phyloP scores from a whole-genome alignment of 2,113 vertebrate genomes.

The Cyprinodon variegatus region DNA sequence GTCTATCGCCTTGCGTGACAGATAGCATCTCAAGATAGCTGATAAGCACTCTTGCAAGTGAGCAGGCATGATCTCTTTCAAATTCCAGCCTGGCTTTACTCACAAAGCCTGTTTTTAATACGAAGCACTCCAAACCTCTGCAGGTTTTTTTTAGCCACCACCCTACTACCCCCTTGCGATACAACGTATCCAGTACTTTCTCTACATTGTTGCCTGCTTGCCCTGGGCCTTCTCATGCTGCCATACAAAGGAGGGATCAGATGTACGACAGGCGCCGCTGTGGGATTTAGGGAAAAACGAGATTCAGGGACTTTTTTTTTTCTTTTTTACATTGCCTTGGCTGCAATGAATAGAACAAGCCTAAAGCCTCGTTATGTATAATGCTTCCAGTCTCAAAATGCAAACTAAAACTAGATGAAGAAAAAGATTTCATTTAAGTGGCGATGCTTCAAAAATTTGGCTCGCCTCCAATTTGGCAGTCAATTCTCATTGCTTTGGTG shows the following conservation, averaged over 20 bases:
- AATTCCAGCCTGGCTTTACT: constrained; percentile 42
- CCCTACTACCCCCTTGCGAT: constrained; percentile 51
- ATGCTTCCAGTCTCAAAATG: constrained; percentile 4
- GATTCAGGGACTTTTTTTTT: constrained; percentile 56
- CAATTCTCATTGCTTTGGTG: constrained; percentile 6
- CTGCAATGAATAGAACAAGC: constrained; percentile 60
- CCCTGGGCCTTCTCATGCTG: constrained; percentile 46
- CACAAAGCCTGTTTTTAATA: constrained; percentile 48
- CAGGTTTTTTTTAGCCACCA: constrained; percentile 50
- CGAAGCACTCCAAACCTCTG: constrained; percentile 34
- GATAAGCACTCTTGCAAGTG: constrained; percentile 68
- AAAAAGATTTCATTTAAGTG: constrained; percentile 34
- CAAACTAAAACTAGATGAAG: constrained; percentile 15
- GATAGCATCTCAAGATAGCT: constrained; percentile 68
- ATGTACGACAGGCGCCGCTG: constrained; percentile 73
- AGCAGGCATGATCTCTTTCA: constrained; percentile 57
- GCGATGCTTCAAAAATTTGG: constrained; percentile 26
- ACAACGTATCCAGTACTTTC: constrained; percentile 74
- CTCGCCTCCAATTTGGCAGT: constrained; percentile 25
- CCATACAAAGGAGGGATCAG: constrained; percentile 76
- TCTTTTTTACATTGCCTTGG: constrained; percentile 31
- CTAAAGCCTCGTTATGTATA: not conserved
- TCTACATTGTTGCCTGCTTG: constrained; percentile 65
- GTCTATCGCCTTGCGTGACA: constrained; percentile 68
- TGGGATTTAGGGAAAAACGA: constrained; percentile 64